A percentile compares a stretch with the other conserved stretches of the same genome.
phyloP scores from a whole-genome alignment of 2,113 vertebrate genomes.

The Plestiodon gilberti region DNA sequence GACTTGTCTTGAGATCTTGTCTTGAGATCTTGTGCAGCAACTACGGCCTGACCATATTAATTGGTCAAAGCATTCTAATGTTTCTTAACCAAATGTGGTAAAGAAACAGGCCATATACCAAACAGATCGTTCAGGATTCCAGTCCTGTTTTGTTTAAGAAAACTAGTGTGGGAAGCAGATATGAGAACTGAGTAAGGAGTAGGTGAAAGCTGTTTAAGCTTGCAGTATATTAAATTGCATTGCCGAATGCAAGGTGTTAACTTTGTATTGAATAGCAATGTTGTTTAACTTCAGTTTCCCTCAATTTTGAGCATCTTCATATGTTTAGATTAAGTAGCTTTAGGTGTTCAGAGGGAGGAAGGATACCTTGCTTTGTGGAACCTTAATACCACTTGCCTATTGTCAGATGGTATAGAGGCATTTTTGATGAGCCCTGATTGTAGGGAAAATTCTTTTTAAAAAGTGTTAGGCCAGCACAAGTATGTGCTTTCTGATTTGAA shows the following conservation, averaged over 20 bases:
- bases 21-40: neutral
- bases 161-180: neutral
- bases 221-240: neutral
- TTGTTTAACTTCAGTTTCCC: neutral
- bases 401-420: neutral
- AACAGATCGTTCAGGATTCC: neutral
- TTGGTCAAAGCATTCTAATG: too few species aligned
- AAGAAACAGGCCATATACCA: neutral
- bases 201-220: neutral
- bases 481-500: neutral
- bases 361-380: neutral
- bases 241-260: neutral
- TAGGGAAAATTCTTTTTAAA: too few species aligned
- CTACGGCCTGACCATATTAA: neutral
- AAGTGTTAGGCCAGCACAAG: neutral
- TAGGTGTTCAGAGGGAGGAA: constrained; percentile 22
- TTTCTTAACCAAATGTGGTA: neutral
- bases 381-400: neutral
- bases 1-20: neutral
- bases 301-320: neutral
- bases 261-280: constrained; percentile 28
- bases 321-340: neutral
- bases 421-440: neutral
- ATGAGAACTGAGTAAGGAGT: neutral
- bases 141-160: neutral